Evolutionary conservation across 1,140 invertebrate genomes (phyloP), one percentile per base, ranked within the genome.

Genomic region (Phocides pigmalion): DNA sequence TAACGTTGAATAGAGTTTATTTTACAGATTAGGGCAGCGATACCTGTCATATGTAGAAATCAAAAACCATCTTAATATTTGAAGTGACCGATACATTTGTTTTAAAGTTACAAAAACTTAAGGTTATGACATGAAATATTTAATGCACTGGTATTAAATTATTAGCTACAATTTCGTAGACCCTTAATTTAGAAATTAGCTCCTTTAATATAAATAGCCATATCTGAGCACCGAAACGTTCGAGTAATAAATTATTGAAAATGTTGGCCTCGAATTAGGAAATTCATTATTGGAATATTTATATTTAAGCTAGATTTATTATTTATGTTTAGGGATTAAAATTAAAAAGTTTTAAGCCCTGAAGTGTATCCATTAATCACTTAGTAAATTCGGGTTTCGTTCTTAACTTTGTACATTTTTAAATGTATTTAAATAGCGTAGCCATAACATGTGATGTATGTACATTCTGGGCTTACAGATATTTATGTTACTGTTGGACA

Each of bases 401-500:
- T n/a, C 4, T 12, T 16, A 51, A 16, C 25, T 51, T 39, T 14
- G 17, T 53, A 19, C 9, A 39, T 15, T 39, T 53, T 53, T 53
- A 37, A 8, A 20, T 56, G 19, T 56, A 32, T 58, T 46, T 44
- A 14, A 39, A 20, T 32, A 11, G 41, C 8, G 12, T 11, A 32
- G 25, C 20, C 22, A 46, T 28, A 46, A 58, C 20, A 8, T 15
- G 15, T 46, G 20, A 58, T 58, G 20, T 44, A 44, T 58, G 54
- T 32, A 58, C 25, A 42, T 46, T 58, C 20, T 44, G 22, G 54
- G 39, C 41, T 58, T 58, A 58, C 54, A 54, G 50, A 41, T 56
- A 42, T 58, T 58, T 58, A 58, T 58, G 41, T 58, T 58, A 58
- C 54, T 32, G 54, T 58, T 58, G 54, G 54, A 58, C 41, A 58